Conservation (phyloP, 2,888 invertebrate species). For the Luperina testacea region DNA sequence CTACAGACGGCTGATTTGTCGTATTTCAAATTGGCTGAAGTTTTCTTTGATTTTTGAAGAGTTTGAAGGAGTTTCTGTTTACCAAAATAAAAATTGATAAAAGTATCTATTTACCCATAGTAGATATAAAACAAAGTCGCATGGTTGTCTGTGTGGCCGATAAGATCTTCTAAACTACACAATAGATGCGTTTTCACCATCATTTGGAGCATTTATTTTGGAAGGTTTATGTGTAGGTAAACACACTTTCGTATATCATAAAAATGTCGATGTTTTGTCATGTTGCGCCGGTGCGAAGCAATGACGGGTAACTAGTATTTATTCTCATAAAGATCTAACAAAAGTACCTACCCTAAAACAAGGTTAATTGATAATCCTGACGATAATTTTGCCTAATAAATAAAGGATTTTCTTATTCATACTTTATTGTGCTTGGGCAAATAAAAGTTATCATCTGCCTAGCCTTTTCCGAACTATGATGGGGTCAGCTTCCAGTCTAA, state of each 20-base stretch:
- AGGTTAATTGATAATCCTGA: not conserved
- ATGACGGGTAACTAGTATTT: not conserved
- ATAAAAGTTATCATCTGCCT: not conserved
- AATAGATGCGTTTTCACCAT: not conserved
- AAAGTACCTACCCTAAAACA: not conserved
- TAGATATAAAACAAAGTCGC: not conserved
- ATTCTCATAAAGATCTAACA: not conserved
- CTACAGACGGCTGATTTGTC: slow-evolving; percentile 30
- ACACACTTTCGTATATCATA: not conserved
- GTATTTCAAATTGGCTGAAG: slow-evolving; percentile 25
- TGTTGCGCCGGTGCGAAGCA: not conserved
- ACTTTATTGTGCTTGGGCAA: not conserved
- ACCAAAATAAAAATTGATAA: not conserved
- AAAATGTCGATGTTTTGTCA: not conserved
- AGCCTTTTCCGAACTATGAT: too few species aligned
- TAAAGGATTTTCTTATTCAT: not conserved
- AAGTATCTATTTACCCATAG: not conserved
- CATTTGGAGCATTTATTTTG: not conserved
- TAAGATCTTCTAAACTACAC: not conserved
- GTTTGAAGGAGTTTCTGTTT: not conserved
- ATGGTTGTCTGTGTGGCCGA: not conserved
- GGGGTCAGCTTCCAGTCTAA: too few species aligned
- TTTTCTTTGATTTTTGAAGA: slow-evolving; percentile 8
- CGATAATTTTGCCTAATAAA: not conserved
- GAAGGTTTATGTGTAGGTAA: too few species aligned